A percentile compares a stretch with the other conserved stretches of the same genome.
phyloP scores from a whole-genome alignment of 2,113 vertebrate species.

The Crypturellus undulatus region DNA sequence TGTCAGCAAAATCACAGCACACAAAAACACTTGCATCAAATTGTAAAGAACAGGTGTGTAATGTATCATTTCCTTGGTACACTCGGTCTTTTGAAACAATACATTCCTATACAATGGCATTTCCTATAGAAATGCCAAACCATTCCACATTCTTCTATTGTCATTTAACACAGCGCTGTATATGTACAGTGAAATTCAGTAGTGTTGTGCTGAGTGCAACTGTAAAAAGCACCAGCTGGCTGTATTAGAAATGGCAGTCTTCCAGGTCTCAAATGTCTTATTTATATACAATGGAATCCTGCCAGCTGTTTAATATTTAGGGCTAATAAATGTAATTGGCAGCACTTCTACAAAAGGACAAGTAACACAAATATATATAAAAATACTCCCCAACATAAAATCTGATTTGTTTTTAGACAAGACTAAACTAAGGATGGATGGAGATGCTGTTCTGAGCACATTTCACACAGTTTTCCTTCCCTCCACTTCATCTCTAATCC shows the following conservation, averaged over 20 bases:
- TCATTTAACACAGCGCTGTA: slow-evolving; percentile 67
- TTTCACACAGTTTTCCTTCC: neutral
- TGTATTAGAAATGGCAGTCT: slow-evolving; percentile 76
- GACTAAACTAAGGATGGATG: slow-evolving; percentile 36
- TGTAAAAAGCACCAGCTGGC: slow-evolving; percentile 83
- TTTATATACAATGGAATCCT: slow-evolving; percentile 84
- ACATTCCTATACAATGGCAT: slow-evolving; percentile 53
- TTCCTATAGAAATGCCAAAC: slow-evolving; percentile 63
- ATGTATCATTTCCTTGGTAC: slow-evolving; percentile 31
- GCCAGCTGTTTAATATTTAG: slow-evolving; percentile 88
- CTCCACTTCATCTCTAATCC: neutral
- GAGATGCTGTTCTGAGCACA: slow-evolving; percentile 13
- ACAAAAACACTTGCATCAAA: slow-evolving; percentile 17
- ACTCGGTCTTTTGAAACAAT: slow-evolving; percentile 44
- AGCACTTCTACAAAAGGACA: slow-evolving; percentile 76
- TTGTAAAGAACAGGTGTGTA: slow-evolving; percentile 54
- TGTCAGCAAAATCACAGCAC: neutral
- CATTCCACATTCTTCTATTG: slow-evolving; percentile 48
- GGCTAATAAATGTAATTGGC: slow-evolving; percentile 85
- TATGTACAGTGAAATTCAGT: slow-evolving; percentile 68
- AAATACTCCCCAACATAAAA: slow-evolving; percentile 66
- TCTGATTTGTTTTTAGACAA: slow-evolving; percentile 43
- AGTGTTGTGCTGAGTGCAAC: slow-evolving; percentile 68
- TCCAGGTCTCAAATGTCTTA: slow-evolving; percentile 85
- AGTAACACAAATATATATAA: slow-evolving; percentile 71